Conservation (phyloP, 2,888 invertebrate genomes). For the Chironomus riparius region DNA sequence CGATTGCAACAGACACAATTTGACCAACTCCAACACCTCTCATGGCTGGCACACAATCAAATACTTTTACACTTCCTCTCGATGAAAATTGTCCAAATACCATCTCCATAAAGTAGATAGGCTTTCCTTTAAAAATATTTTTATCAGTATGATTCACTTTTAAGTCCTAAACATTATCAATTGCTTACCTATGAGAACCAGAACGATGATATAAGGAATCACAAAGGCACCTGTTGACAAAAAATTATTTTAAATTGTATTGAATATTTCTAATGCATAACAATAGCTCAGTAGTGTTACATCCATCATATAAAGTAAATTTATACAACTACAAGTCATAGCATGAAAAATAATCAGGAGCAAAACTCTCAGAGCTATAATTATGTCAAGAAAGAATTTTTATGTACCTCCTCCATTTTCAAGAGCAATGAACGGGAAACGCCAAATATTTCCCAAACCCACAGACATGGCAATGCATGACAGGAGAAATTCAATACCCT, state of each 20-base stretch:
- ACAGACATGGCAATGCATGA: constrained; percentile 49
- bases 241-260: too few relatives aligned
- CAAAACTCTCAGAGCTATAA: too few relatives aligned
- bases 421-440: constrained; percentile 56
- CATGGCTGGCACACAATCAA: constrained; percentile 53
- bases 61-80: constrained; percentile 57
- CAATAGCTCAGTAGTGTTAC: too few relatives aligned
- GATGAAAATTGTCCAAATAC: constrained; percentile 64
- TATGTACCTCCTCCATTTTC: constrained; percentile 51
- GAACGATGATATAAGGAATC: constrained; percentile 48
- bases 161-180: too few relatives aligned
- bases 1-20: constrained; percentile 46
- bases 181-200: constrained; percentile 53
- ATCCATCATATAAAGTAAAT: too few relatives aligned
- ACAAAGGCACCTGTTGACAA: constrained; percentile 32
- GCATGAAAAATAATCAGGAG: too few relatives aligned
- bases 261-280: too few relatives aligned
- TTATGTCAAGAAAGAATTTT: constrained; percentile 38
- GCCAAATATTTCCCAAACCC: constrained; percentile 60
- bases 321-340: too few relatives aligned
- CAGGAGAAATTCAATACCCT: constrained; percentile 41
- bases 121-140: constrained; percentile 47
- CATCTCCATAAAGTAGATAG: constrained; percentile 64
- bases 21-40: constrained; percentile 52
- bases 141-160: too few relatives aligned